A percentile compares a stretch with the other conserved stretches of the same genome.
Conservation (phyloP, 2,888 invertebrate species). For the Lasioglossum figueresi region DNA sequence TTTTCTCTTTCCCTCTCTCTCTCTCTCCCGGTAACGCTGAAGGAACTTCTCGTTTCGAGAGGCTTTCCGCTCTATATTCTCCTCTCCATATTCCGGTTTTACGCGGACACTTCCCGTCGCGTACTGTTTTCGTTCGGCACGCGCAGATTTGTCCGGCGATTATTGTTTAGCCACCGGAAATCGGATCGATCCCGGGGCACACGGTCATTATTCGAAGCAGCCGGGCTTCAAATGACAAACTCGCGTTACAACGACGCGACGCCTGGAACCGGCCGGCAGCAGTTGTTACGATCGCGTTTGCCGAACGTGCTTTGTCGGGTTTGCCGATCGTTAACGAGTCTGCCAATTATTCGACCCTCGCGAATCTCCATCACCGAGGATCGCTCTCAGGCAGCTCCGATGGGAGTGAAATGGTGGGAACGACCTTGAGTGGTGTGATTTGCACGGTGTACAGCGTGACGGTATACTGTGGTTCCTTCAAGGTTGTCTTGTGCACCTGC, state of each 20-base stretch:
- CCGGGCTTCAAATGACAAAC: background rate
- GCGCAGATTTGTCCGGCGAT: background rate
- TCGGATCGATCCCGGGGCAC: background rate
- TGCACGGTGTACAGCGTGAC: background rate
- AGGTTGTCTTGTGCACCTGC: background rate
- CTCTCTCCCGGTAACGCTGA: background rate
- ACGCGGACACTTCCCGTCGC: background rate
- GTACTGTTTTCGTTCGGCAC: background rate
- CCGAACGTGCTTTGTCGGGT: conserved; percentile 7
- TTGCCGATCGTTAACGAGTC: conserved; percentile 7
- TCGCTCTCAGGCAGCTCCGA: background rate
- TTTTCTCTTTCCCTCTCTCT: background rate
- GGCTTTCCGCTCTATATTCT: background rate
- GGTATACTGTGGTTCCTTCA: background rate
- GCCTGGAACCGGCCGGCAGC: background rate
- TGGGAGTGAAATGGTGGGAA: background rate
- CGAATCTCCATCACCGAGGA: background rate
- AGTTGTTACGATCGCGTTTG: background rate
- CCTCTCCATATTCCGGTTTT: background rate
- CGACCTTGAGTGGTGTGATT: background rate
- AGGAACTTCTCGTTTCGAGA: background rate
- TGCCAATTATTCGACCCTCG: conserved; percentile 3
- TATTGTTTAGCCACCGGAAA: background rate
- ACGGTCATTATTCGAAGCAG: conserved; percentile 11
- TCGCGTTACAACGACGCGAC: background rate